Evolutionary conservation across 2,888 invertebrate species (phyloP).

Genomic region (Netelia inedita): DNA sequence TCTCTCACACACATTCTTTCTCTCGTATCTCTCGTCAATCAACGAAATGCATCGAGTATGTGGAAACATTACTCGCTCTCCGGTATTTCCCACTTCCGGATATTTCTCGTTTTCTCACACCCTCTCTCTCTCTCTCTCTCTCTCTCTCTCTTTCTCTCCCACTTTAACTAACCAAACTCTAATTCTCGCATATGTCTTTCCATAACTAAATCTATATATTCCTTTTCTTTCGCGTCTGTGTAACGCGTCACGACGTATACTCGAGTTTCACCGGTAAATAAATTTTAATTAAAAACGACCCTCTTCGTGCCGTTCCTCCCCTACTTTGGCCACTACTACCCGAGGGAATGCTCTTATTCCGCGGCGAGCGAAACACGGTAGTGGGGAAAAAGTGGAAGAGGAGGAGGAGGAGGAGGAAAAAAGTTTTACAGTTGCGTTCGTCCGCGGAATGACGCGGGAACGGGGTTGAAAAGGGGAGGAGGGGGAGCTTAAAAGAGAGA

Average conservation of each 20-base stretch:
- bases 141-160: not conserved
- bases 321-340: not conserved
- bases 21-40: not conserved
- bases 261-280: slow-evolving; percentile 50
- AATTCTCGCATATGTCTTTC: slow-evolving; percentile 3
- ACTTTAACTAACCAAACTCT: not conserved
- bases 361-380: not conserved
- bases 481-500: not conserved
- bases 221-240: slow-evolving; percentile 28
- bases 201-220: slow-evolving; percentile 42
- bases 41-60: not conserved
- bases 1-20: slow-evolving; percentile 2
- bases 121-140: not conserved
- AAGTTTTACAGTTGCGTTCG: slow-evolving; percentile 44
- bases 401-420: not conserved
- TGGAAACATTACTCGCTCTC: too few relatives aligned
- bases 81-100: not conserved
- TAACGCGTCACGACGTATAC: slow-evolving; percentile 23
- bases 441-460: slow-evolving; percentile 2
- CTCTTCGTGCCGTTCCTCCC: not conserved
- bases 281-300: slow-evolving; percentile 66
- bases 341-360: slow-evolving; percentile 25
- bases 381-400: not conserved
- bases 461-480: not conserved
- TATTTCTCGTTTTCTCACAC: not conserved